phyloP scores from a whole-genome alignment of 1,140 invertebrate genomes.

The Meloidogyne chitwoodi region DNA sequence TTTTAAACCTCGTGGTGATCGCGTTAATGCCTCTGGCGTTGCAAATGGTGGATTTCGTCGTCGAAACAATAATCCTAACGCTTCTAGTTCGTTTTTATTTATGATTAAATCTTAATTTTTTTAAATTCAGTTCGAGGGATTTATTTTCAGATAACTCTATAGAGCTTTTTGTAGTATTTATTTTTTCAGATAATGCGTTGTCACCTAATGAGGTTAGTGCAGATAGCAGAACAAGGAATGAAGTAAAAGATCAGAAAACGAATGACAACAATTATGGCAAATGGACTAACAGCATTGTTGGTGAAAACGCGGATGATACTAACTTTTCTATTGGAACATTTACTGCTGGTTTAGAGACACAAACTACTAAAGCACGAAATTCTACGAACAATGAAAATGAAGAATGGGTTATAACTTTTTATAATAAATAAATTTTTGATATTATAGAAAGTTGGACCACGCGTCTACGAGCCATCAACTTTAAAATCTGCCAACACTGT shows the following conservation, averaged over 20 bases:
- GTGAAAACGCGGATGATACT: not conserved
- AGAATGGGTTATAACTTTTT: slow-evolving; percentile 6
- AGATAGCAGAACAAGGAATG: not conserved
- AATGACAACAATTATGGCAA: not conserved
- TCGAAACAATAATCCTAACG: not conserved
- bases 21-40: not conserved
- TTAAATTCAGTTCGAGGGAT: too few relatives aligned
- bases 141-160: too few relatives aligned
- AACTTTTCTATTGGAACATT: slow-evolving; percentile 1
- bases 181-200: not conserved
- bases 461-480: not conserved
- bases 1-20: not conserved
- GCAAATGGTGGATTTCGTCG: not conserved
- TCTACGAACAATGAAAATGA: slow-evolving; percentile 8
- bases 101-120: too few relatives aligned
- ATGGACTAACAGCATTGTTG: not conserved
- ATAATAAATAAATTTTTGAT: not conserved
- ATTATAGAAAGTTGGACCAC: slow-evolving; percentile 5
- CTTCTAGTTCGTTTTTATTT: not conserved
- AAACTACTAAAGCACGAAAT: not conserved
- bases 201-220: not conserved
- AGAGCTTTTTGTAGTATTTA: too few relatives aligned
- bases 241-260: not conserved
- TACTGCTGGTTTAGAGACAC: not conserved
- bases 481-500: not conserved